Evolutionary conservation across 1,140 invertebrate genomes (phyloP).

Genomic region (Riptortus pedestris): DNA sequence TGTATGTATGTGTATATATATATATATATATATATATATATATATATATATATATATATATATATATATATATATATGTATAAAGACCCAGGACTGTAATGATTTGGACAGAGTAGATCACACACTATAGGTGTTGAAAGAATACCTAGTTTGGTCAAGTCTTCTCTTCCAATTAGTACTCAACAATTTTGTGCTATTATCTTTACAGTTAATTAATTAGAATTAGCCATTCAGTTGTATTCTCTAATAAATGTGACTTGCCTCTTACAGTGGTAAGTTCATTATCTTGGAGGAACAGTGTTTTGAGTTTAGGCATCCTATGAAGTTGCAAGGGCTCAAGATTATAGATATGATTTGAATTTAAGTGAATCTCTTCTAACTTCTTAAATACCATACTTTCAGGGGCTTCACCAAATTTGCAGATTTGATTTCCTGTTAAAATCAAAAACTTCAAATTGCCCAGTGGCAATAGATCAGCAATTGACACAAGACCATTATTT

Average conservation of each 20-base stretch:
- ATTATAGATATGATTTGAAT: neutral
- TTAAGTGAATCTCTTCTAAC: constrained; percentile 11
- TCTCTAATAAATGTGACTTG: neutral
- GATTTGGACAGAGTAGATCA: too few relatives aligned
- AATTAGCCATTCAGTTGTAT: too few relatives aligned
- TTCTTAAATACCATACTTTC: neutral
- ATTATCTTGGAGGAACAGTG: constrained; percentile 18
- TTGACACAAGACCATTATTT: neutral
- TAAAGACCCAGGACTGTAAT: too few relatives aligned
- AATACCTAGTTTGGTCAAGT: too few relatives aligned
- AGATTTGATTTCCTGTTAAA: constrained; percentile 1
- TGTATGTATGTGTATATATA: too few relatives aligned
- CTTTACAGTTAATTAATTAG: too few relatives aligned
- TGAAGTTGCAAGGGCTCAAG: constrained; percentile 4
- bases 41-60: too few relatives aligned
- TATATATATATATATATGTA: too few relatives aligned
- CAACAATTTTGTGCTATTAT: too few relatives aligned
- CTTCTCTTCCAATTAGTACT: too few relatives aligned
- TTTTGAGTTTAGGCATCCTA: constrained; percentile 10
- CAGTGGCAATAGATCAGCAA: neutral
- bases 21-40: too few relatives aligned
- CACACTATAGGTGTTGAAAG: too few relatives aligned
- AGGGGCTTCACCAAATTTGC: neutral
- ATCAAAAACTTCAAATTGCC: neutral
- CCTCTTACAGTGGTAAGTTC: neutral